Evolutionary conservation across 2,797 vertebrate genomes (phyloP).

Genomic region (Corythornis leucogaster): DNA sequence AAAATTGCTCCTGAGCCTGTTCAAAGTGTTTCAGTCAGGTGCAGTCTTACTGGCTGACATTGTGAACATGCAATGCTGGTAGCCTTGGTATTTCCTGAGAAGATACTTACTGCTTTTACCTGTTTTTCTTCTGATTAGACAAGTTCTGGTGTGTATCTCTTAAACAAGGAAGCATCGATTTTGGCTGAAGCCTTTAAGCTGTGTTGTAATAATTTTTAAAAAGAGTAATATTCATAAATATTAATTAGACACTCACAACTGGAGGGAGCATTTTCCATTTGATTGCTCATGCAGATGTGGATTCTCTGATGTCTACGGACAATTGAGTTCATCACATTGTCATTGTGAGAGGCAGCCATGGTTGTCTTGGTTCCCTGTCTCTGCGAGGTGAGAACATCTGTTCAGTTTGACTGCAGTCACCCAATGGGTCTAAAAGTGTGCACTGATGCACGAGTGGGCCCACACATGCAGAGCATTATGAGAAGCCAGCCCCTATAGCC

Average conservation of each 20-base stretch:
- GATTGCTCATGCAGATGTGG: neutral
- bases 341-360: accelerated
- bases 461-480: neutral
- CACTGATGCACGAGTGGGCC: accelerated
- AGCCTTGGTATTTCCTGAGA: neutral
- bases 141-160: neutral
- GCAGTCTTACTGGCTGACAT: neutral
- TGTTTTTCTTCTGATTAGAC: neutral
- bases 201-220: neutral
- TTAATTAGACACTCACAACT: neutral
- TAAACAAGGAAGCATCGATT: neutral
- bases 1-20: neutral
- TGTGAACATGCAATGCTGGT: neutral
- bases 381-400: neutral
- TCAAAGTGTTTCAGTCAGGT: neutral
- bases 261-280: neutral
- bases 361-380: neutral
- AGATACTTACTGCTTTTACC: neutral
- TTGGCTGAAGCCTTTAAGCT: neutral
- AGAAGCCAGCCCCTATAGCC: neutral
- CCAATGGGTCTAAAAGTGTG: neutral
- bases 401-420: neutral
- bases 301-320: neutral
- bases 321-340: neutral
- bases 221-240: neutral